phyloP scores from a whole-genome alignment of 1,140 invertebrate genomes.

The Hyles euphorbiae region DNA sequence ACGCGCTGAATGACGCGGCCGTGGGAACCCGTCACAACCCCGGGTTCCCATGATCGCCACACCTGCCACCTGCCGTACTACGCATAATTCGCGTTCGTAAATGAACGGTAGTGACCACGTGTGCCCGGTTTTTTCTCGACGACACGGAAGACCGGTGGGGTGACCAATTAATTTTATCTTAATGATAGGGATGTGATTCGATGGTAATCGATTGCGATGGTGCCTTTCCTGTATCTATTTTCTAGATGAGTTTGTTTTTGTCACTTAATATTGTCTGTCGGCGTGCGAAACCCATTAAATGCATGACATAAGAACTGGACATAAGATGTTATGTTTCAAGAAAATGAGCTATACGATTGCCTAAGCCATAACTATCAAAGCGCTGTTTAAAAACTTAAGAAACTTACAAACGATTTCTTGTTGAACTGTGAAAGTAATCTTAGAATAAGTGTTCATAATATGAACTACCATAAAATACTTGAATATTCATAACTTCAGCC shows the following conservation, averaged over 20 bases:
- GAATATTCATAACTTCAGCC: no score
- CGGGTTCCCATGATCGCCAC: conserved; percentile 59
- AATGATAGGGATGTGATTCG: conserved; percentile 43
- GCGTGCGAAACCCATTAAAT: neutral
- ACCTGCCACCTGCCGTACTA: conserved; percentile 71
- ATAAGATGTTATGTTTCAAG: no score
- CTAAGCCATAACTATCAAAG: no score
- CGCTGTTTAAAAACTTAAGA: no score
- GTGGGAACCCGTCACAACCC: conserved; percentile 67
- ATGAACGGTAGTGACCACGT: conserved; percentile 75
- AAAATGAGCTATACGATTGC: no score
- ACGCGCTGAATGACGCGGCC: conserved; percentile 62
- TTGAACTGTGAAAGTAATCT: no score
- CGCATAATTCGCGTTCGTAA: conserved; percentile 74
- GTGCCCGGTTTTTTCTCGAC: conserved; percentile 58
- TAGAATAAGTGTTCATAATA: no score
- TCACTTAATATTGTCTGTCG: conserved; percentile 11
- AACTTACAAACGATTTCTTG: no score
- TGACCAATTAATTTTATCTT: conserved; percentile 68
- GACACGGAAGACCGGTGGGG: conserved; percentile 68
- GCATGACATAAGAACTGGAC: no score
- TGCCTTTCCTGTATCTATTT: conserved; percentile 10
- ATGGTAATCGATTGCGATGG: conserved; percentile 51
- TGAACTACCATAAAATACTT: no score
- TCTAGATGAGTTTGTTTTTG: neutral